phyloP scores from a whole-genome alignment of 2,888 invertebrate genomes.

The Ochropacha duplaris region DNA sequence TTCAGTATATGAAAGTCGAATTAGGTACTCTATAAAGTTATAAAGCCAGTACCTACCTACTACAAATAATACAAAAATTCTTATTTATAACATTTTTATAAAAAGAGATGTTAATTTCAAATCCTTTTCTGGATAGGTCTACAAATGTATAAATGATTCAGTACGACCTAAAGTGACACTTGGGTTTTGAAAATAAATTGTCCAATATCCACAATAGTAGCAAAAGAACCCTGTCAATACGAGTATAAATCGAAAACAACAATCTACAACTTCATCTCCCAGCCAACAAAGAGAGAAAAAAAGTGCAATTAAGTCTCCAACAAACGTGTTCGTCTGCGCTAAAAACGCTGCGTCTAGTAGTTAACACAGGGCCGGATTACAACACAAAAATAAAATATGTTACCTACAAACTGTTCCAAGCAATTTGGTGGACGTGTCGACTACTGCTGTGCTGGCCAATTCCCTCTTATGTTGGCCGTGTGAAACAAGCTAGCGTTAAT shows the following conservation, averaged over 20 bases:
- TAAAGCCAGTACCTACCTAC: too few species aligned
- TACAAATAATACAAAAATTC: too few species aligned
- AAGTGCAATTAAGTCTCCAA: slow-evolving; percentile 52
- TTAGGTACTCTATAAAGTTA: too few species aligned
- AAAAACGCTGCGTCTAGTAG: slow-evolving; percentile 61
- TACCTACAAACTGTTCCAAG: slow-evolving; percentile 42
- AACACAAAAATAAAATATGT: slow-evolving; percentile 61
- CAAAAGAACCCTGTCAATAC: not conserved
- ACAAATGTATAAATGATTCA: too few species aligned
- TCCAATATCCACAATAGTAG: not conserved
- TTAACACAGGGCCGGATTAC: slow-evolving; percentile 56
- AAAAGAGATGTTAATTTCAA: too few species aligned
- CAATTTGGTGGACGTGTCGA: slow-evolving; percentile 64
- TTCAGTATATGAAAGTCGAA: too few species aligned
- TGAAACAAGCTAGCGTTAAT: slow-evolving; percentile 73
- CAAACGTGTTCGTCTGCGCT: slow-evolving; percentile 30
- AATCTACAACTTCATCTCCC: slow-evolving; percentile 7
- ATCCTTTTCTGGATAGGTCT: too few species aligned
- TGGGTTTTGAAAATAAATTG: not conserved
- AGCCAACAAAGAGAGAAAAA: slow-evolving; percentile 28
- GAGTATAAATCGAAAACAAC: not conserved
- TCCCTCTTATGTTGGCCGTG: slow-evolving; percentile 45
- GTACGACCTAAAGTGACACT: too few species aligned
- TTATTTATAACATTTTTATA: too few species aligned
- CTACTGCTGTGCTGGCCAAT: slow-evolving; percentile 49